Conservation (phyloP, 64 coral and sea anemone species). For the Hydrozoanthus tunicans region DNA sequence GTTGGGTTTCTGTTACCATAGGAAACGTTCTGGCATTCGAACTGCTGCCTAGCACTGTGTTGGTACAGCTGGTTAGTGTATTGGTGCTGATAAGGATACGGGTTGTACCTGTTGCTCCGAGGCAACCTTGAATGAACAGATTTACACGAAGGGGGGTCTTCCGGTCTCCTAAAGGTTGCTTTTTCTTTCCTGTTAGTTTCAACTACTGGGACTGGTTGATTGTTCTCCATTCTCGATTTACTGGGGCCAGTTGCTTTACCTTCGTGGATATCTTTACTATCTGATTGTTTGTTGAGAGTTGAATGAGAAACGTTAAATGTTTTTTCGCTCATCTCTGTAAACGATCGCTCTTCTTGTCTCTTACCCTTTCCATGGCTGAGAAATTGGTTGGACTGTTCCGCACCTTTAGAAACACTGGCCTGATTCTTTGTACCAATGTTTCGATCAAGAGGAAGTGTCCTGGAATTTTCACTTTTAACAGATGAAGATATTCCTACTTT, state of each 20-base stretch:
- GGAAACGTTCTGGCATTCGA: not conserved
- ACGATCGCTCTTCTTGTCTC: not conserved
- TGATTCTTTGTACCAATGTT: not conserved
- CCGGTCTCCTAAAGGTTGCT: slow-evolving; percentile 6
- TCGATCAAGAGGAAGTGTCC: not conserved
- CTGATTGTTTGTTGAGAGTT: not conserved
- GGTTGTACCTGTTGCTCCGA: slow-evolving; percentile 1
- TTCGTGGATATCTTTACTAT: not conserved
- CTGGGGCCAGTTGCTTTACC: not conserved
- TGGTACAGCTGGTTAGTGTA: not conserved
- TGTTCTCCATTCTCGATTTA: not conserved
- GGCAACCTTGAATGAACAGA: not conserved
- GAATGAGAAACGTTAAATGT: not conserved
- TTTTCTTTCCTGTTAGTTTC: not conserved
- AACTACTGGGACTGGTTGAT: slow-evolving; percentile 15
- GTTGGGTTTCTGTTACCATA: not conserved
- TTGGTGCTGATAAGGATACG: slow-evolving; percentile 35
- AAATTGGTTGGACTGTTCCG: not conserved
- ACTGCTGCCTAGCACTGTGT: not conserved
- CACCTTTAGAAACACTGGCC: not conserved
- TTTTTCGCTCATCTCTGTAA: not conserved
- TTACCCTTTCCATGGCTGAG: not conserved
- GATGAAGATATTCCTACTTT: not conserved
- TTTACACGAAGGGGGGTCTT: slow-evolving; percentile 6
- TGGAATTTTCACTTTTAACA: no score